Base-by-base conservation (phyloP, 1,140 invertebrate species). In the Drosophila arizonae region DNA sequence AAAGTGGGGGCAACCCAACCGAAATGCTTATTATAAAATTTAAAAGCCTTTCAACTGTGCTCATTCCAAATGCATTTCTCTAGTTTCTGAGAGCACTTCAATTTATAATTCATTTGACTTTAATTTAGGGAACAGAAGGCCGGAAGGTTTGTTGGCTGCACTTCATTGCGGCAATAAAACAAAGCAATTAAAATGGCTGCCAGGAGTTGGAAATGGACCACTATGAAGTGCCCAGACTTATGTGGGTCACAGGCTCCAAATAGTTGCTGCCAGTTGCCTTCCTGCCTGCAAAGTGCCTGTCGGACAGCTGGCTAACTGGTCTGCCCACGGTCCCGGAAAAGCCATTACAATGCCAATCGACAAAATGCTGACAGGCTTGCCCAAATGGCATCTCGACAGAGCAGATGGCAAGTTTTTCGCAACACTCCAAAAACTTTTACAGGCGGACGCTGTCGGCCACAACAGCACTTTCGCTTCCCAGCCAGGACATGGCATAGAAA, bases 131-230 rank as follows among this genome's bases (percentile, higher is more conserved):
- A 6, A n/a, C 39, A 46, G 33, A 52, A 17, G 36, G 24, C 15
- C 26, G 11, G n/a, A 11, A 11, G 26, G 8, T 15, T 8, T 17
- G n/a, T 41, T 68, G 66, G 58, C 51, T n/a, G 80, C 52, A 33
- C 33, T 33, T 33, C 33, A 33, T 33, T 8, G 33, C 33, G 33
- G 33, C 33, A 69, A 79, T 76, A 79, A 82, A 84, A 76, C 80
- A 82, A 86, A 78, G 78, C 81, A 86, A 87, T 87, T 86, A 87
- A 85, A 81, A 86, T 72, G 71, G 63, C 64, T 77, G 74, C 51
- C 81, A 67, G 61, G 21, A 67, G 41, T 39, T 46, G 24, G n/a
- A 54, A 72, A 17, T 39, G 36, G 55, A 60, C 54, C 46, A 56
- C 39, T 50, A 54, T 46, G 10, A 33, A 61, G 9, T 64, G 65